Evolutionary conservation across 37 sponge, comb jelly and placozoan genomes (phyloP).

Genomic region (Agelas oroides): DNA sequence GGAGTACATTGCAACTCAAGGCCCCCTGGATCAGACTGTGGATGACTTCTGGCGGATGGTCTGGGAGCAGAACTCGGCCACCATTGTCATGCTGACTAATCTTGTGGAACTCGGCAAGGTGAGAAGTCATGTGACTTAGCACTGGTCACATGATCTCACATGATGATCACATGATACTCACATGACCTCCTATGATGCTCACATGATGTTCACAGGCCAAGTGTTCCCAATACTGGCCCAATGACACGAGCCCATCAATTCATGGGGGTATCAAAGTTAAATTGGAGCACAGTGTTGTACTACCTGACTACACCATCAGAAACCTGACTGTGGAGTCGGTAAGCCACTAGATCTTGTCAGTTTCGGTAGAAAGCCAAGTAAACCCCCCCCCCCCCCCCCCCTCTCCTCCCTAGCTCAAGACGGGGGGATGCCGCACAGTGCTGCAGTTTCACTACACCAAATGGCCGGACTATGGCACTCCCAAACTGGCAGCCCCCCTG

Average conservation of each 20-base stretch:
- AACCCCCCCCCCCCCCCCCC: background rate
- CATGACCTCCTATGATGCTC: background rate
- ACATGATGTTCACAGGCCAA: constrained; percentile 43
- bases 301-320: constrained; percentile 71
- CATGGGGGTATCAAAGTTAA: constrained; percentile 68
- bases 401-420: background rate
- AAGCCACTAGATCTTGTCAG: background rate
- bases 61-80: constrained; percentile 82
- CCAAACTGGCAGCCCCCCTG: constrained; percentile 63
- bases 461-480: constrained; percentile 82
- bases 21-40: constrained; percentile 80
- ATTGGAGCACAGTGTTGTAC: constrained; percentile 39
- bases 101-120: constrained; percentile 78
- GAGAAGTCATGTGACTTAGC: background rate
- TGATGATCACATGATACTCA: constrained; percentile 1
- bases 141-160: no score
- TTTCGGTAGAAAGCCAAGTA: no score
- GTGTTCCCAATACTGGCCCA: constrained; percentile 82
- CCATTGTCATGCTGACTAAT: constrained; percentile 94
- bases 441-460: constrained; percentile 88
- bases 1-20: constrained; percentile 90
- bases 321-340: constrained; percentile 54
- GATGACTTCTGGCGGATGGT: constrained; percentile 97
- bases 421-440: constrained; percentile 31
- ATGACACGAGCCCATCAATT: background rate